phyloP scores from a whole-genome alignment of 1,140 invertebrate species.

The Cataglyphis hispanica region DNA sequence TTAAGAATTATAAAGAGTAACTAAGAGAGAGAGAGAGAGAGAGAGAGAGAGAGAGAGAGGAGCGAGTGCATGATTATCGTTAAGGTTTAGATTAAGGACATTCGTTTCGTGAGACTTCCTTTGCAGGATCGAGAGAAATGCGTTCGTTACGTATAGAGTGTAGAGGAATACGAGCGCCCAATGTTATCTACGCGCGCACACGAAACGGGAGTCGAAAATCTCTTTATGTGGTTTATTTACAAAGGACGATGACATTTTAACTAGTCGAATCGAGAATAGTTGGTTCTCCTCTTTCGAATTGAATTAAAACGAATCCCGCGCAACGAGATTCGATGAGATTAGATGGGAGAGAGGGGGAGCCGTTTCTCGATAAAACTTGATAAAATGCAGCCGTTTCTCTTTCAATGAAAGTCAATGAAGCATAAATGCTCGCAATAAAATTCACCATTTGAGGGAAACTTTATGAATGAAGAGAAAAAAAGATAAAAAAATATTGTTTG shows the following conservation, averaged over 20 bases:
- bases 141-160: background rate
- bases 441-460: conserved; percentile 23
- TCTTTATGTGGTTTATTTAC: conserved; percentile 24
- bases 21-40: background rate
- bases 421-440: conserved; percentile 11
- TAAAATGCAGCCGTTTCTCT: conserved; percentile 24
- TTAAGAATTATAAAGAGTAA: conserved; percentile 47
- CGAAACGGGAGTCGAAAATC: conserved; percentile 26
- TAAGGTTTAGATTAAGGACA: conserved; percentile 40
- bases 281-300: conserved; percentile 10
- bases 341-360: background rate
- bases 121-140: conserved; percentile 39
- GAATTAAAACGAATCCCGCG: background rate
- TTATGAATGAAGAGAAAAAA: background rate
- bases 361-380: conserved; percentile 10
- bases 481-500: background rate
- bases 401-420: background rate
- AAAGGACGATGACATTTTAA: conserved; percentile 21
- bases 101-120: conserved; percentile 16
- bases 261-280: conserved; percentile 36
- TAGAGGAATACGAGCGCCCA: background rate
- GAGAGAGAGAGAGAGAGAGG: conserved; percentile 6
- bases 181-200: background rate
- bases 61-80: conserved; percentile 35
- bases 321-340: conserved; percentile 24